Evolutionary conservation across 1,140 invertebrate species (phyloP).

Genomic region (Aphidius ervi): DNA sequence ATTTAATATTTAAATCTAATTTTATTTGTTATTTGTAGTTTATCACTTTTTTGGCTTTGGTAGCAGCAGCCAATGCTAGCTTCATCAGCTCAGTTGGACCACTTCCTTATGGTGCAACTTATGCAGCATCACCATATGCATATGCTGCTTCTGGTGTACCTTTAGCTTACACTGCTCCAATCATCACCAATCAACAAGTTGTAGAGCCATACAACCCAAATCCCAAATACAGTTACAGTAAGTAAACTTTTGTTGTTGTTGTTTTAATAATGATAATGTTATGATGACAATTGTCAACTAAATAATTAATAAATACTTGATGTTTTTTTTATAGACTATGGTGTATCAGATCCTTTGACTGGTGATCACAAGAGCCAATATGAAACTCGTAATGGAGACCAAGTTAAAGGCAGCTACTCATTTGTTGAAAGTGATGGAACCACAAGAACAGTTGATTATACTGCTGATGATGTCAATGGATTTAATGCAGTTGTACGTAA

Average conservation of each 20-base stretch:
- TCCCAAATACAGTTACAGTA: constrained; percentile 15
- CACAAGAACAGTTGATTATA: constrained; percentile 15
- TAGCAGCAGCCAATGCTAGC: too few relatives aligned
- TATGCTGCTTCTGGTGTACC: not conserved
- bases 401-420: constrained; percentile 23
- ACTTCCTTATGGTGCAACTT: too few relatives aligned
- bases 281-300: too few relatives aligned
- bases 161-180: constrained; percentile 8
- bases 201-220: constrained; percentile 17
- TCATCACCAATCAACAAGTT: constrained; percentile 2
- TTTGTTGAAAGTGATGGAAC: constrained; percentile 21
- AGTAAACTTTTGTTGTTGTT: not conserved
- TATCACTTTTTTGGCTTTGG: too few relatives aligned
- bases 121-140: too few relatives aligned
- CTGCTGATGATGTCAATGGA: constrained; percentile 18
- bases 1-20: too few relatives aligned
- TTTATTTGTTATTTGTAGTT: too few relatives aligned
- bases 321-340: constrained; percentile 17
- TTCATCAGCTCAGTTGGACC: too few relatives aligned
- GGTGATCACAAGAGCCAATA: constrained; percentile 26
- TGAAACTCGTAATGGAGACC: constrained; percentile 23
- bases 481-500: constrained; percentile 20
- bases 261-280: too few relatives aligned
- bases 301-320: too few relatives aligned
- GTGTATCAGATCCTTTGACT: constrained; percentile 17